Evolutionary conservation across 2,113 vertebrate species (phyloP).

Genomic region (Danionella cerebrum): DNA sequence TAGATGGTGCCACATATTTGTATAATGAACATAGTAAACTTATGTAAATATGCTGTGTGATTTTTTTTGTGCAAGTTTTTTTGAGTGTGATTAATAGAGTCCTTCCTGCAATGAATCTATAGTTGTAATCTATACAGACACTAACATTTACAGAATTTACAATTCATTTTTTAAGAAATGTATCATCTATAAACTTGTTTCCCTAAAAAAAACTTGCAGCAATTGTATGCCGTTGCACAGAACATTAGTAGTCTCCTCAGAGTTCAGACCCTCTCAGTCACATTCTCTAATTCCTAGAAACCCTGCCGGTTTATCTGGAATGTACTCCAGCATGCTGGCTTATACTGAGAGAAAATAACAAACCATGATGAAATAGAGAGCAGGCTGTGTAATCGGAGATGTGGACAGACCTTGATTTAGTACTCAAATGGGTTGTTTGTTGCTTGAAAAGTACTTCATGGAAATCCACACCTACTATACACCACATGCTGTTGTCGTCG

Average conservation of each 20-base stretch:
- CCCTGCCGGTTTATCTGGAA: neutral
- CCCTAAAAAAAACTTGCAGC: neutral
- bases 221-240: neutral
- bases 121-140: too few species aligned
- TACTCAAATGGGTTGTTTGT: neutral
- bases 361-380: constrained; percentile 13
- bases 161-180: too few species aligned
- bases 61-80: too few species aligned
- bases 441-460: neutral
- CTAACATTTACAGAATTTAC: too few species aligned
- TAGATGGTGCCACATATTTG: too few species aligned
- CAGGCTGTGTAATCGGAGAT: neutral
- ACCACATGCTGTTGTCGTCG: neutral
- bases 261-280: neutral
- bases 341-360: neutral
- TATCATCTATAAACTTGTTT: too few species aligned
- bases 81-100: too few species aligned
- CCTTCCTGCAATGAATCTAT: too few species aligned
- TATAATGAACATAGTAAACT: too few species aligned
- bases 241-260: neutral
- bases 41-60: too few species aligned
- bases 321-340: neutral
- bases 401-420: neutral
- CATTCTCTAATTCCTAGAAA: constrained; percentile 17
- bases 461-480: neutral